phyloP scores from a whole-genome alignment of 2,888 invertebrate genomes.

The Chaetogeoica ovagalla region DNA sequence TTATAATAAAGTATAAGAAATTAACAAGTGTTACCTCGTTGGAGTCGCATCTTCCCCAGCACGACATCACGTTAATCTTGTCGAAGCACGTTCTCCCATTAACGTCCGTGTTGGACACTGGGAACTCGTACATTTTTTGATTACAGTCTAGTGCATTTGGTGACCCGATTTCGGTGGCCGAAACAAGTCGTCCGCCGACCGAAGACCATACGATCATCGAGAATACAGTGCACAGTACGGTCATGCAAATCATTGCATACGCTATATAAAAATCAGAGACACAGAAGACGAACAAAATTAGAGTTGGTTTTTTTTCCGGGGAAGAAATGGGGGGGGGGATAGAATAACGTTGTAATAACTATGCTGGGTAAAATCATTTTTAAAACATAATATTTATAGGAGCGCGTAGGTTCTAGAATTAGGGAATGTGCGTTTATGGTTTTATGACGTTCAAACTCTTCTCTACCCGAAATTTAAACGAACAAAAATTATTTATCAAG shows the following conservation, averaged over 20 bases:
- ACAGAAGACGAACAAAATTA: no score
- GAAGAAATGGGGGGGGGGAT: no score
- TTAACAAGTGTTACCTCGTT: slow-evolving; percentile 68
- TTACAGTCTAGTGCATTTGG: slow-evolving; percentile 69
- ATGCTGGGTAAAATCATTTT: no score
- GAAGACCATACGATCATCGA: slow-evolving; percentile 35
- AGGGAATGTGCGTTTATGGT: no score
- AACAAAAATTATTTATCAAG: no score
- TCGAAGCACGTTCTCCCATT: slow-evolving; percentile 76
- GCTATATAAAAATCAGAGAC: not conserved
- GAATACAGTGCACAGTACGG: not conserved
- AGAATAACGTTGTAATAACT: no score
- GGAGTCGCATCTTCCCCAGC: slow-evolving; percentile 82
- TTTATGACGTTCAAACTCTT: no score
- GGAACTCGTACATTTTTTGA: slow-evolving; percentile 68
- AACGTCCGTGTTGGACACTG: slow-evolving; percentile 68
- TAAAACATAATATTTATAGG: no score
- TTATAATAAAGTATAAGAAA: not conserved
- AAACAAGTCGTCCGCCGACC: not conserved
- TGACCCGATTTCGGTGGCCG: slow-evolving; percentile 57
- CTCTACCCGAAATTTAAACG: no score
- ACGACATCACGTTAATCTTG: slow-evolving; percentile 73
- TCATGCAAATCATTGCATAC: slow-evolving; percentile 10
- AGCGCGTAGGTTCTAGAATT: no score
- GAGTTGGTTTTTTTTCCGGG: no score